A percentile compares a stretch with the other conserved stretches of the same genome.
phyloP scores from a whole-genome alignment of 2,888 invertebrate genomes.

The Eudasyphora cyanicolor region DNA sequence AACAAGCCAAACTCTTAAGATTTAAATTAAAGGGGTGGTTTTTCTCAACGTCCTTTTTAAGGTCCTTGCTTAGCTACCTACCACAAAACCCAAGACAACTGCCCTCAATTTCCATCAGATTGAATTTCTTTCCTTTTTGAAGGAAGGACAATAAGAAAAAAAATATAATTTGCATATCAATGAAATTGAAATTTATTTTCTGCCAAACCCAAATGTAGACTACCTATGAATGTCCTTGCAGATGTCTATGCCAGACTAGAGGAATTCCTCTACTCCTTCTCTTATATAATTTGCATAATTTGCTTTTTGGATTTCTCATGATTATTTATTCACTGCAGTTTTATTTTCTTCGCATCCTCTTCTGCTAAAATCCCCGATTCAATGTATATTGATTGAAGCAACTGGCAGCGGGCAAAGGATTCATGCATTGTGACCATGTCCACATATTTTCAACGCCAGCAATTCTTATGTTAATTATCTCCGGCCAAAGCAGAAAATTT shows the following conservation, averaged over 20 bases:
- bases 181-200: conserved; percentile 71
- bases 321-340: conserved; percentile 61
- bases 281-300: conserved; percentile 60
- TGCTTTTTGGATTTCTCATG: conserved; percentile 61
- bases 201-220: too few species aligned
- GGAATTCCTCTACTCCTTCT: conserved; percentile 52
- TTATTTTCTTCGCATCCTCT: conserved; percentile 11
- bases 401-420: background rate
- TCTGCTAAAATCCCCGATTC: background rate
- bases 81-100: conserved; percentile 42
- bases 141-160: conserved; percentile 24
- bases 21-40: conserved; percentile 52
- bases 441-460: conserved; percentile 57
- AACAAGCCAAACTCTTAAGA: too few species aligned
- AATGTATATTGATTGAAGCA: conserved; percentile 50
- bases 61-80: conserved; percentile 44
- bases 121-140: conserved; percentile 52
- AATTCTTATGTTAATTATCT: conserved; percentile 60
- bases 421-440: conserved; percentile 61
- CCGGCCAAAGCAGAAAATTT: conserved; percentile 41
- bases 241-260: conserved; percentile 48
- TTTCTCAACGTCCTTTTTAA: conserved; percentile 11
- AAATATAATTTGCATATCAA: conserved; percentile 77
- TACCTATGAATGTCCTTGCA: conserved; percentile 63
- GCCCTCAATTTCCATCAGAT: conserved; percentile 58